Evolutionary conservation across 1,140 invertebrate genomes (phyloP), one percentile per base, ranked within the genome.

Genomic region (Scaptomyza pallida): DNA sequence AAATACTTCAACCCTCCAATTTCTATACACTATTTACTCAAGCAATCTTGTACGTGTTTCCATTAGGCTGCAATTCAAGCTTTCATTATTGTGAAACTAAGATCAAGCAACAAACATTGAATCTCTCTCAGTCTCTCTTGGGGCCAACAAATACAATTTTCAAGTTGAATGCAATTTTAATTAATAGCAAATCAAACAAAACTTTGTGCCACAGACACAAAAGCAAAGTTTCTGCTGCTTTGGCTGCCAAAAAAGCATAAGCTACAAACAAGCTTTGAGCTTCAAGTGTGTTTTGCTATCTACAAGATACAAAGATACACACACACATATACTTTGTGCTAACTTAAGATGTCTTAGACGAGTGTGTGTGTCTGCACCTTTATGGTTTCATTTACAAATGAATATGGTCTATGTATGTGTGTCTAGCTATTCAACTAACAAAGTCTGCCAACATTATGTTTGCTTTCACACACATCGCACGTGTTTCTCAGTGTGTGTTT

Each of bases 81-180:
- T 78, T n/a, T 88, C 71, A 82, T 82, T 81, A 88, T 78, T 78
- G 65, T 16, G n/a, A 12, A 19, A 13, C 41, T 26, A 30, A 30
- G 21, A 21, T 15, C n/a, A n/a, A n/a, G n/a, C n/a, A n/a, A n/a
- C n/a, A n/a, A n/a, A n/a, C n/a, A n/a, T n/a, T n/a, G n/a, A n/a
- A n/a, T 5, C 61, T 70, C 15, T 47, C 26, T 45, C 19, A 51
- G 40, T 26, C 19, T 51, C 41, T 55, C 21, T 57, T 45, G 23
- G 13, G 55, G 47, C 82, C 21, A 81, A 88, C 82, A 78, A 88
- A 88, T 78, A 88, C 75, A 63, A 78, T 88, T 89, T 89, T 89
- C 85, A 89, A 89, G 70, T 75, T 89, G 85, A 89, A 89, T 89
- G 85, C 85, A 89, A 89, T 89, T 89, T 89, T 89, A 89, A 89